Conservation (phyloP, 2,113 vertebrate genomes). For the Lasiurus borealis region DNA sequence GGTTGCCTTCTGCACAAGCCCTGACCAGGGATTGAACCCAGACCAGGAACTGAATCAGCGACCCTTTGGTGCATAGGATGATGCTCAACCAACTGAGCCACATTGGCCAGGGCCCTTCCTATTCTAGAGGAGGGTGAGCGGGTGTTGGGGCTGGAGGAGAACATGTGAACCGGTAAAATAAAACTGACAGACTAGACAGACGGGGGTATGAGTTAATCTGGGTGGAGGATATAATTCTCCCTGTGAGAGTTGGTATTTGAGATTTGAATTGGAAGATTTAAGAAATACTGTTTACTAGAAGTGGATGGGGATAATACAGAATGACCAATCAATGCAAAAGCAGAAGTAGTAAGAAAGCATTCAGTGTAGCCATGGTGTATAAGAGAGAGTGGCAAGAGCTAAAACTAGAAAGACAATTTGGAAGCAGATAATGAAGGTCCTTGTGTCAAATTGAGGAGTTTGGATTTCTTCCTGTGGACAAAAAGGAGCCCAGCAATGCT, state of each 20-base stretch:
- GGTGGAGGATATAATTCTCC: neutral
- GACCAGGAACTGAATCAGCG: too few species aligned
- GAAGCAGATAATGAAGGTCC: neutral
- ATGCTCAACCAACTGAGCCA: neutral
- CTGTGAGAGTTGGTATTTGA: neutral
- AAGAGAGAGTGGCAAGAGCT: neutral
- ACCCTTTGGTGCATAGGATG: neutral
- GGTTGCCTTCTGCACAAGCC: too few species aligned
- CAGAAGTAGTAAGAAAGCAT: neutral
- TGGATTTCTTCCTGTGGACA: conserved; percentile 60
- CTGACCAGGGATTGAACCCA: too few species aligned
- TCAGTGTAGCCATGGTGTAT: neutral
- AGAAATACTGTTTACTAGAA: neutral
- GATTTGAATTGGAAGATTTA: neutral
- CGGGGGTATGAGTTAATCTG: neutral
- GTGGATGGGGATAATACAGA: neutral
- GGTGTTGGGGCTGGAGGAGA: neutral
- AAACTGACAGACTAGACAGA: neutral
- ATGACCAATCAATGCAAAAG: neutral
- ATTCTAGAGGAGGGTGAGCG: neutral
- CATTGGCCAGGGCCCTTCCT: neutral
- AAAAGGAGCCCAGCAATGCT: conserved; percentile 53
- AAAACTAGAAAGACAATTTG: neutral
- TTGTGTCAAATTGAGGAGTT: neutral
- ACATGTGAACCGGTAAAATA: neutral